Evolutionary conservation across 2,113 vertebrate genomes (phyloP).

Genomic region (Heteronetta atricapilla): DNA sequence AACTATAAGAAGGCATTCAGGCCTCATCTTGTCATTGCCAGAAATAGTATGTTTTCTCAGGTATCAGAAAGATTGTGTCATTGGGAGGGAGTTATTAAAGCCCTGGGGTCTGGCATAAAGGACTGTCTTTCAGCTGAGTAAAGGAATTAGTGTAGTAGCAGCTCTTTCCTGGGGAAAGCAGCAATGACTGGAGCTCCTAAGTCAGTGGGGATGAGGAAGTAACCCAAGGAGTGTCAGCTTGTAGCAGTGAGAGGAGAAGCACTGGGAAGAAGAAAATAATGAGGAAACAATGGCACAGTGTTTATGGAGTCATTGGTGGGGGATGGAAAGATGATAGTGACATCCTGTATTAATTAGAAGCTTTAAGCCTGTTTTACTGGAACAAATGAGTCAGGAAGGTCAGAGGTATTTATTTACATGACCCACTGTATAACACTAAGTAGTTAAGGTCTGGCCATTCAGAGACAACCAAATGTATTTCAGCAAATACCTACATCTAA

Average conservation of each 20-base stretch:
- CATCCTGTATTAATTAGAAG: conserved; percentile 18
- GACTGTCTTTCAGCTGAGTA: background rate
- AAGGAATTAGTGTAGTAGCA: background rate
- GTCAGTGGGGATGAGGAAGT: background rate
- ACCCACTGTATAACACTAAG: background rate
- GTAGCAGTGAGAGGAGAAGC: background rate
- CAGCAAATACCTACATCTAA: background rate
- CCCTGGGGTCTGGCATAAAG: background rate
- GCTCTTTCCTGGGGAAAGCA: background rate
- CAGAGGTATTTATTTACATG: background rate
- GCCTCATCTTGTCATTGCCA: background rate
- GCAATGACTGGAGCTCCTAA: background rate
- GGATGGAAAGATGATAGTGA: background rate
- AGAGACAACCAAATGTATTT: background rate
- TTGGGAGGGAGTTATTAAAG: background rate
- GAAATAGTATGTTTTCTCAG: background rate
- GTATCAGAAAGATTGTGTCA: background rate
- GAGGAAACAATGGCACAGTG: background rate
- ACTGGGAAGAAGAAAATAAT: background rate
- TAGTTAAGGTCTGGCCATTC: background rate
- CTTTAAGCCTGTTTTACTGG: background rate
- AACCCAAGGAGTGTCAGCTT: background rate
- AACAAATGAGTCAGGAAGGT: background rate
- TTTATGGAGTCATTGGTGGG: background rate
- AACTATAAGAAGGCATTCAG: background rate